Base-by-base conservation (phyloP, 2,888 invertebrate species). In the Leistus spinibarbis region DNA sequence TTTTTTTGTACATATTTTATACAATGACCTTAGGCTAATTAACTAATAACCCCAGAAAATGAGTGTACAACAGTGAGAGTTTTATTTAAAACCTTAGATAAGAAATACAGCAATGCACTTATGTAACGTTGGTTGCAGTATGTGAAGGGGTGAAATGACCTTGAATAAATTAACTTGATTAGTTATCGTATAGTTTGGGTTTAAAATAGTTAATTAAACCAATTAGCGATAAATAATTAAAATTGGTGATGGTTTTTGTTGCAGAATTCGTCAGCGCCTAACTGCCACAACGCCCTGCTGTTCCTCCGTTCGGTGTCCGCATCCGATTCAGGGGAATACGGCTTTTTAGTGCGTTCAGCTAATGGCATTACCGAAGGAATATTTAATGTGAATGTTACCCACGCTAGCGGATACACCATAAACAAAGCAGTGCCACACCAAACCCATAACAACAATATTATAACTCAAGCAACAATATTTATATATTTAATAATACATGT, bases 281-380 rank as follows among this genome's bases (percentile, higher is more conserved):
- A 89, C 80, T 90, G 91, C 84, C 88, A 89, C 83, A 87, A 89
- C 82, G 88, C 90, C 76, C 87, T 88, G 76, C 83, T 91, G 78
- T 89, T 87, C 78, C 88, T 91, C 79, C 86, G 87, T 65, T 86
- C 87, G 79, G 89, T 91, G 64, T 87, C 88, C 71, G 85, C 85
- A 76, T 85, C 87, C 54, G 90, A 91, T 83, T 87, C 88, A 13
- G 91, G 91, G 23, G 91, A 91, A 83, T 90, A 91, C 85, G 86
- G 88, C 78, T 87, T 91, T 78, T 84, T 91, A 77, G 91, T 91
- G 27, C 88, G 90, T 79, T 91, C 91, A 69, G 84, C 88, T 54
- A 88, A 88, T 79, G 91, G 91, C 71, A 85, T 90, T 78, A 88
- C 90, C 63, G 91, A 91, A 83, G 90, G 90, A 67, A 87, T 87